Evolutionary conservation across 64 coral and sea anemone species (phyloP), one percentile per base, ranked within the genome.

Genomic region (Stichodactyla mertensii): DNA sequence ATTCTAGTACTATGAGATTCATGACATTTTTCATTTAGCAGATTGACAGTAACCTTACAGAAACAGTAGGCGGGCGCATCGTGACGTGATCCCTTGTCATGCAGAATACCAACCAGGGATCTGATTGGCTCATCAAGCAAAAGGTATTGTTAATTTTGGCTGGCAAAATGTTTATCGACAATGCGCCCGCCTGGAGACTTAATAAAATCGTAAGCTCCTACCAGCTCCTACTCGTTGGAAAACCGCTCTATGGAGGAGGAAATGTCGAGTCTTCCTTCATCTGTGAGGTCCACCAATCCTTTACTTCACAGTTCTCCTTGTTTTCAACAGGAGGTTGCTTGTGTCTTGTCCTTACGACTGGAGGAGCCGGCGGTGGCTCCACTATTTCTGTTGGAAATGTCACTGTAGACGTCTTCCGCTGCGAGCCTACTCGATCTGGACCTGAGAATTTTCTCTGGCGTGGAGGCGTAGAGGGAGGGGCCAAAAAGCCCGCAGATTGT

Each of bases 371-470:
- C 7, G 83, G 83, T 16, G 83, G 83, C 24, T 85, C 83, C 5
- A 85, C n/a, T 64, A 85, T 85, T 19, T 85, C 83, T 4, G 83
- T 85, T 52, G 83, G 83, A 31, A 85, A 85, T 8, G 83, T 58
- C 83, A 85, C 83, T 19, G 83, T 54, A 23, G 83, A 61, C 18
- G 27, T 85, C 23, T 85, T 85, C 31, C 83, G 83, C 56, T 55
- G 83, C 4, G 83, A 85, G 23, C 6, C 16, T 19, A 85, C 27
- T 61, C 83, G 28, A 16, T 85, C 83, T 31, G 83, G 83, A 45
- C 55, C 83, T n/a, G 83, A 85, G 54, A 85, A 58, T 55, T 61
- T 85, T 36, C 83, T 52, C 83, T 85, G 83, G 18, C 83, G 55
- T 31, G 83, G 83, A 58, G 83, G 83, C 5, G 83, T 54, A 18